Base-by-base conservation (phyloP, 2,113 vertebrate species). In the Cololabis saira region DNA sequence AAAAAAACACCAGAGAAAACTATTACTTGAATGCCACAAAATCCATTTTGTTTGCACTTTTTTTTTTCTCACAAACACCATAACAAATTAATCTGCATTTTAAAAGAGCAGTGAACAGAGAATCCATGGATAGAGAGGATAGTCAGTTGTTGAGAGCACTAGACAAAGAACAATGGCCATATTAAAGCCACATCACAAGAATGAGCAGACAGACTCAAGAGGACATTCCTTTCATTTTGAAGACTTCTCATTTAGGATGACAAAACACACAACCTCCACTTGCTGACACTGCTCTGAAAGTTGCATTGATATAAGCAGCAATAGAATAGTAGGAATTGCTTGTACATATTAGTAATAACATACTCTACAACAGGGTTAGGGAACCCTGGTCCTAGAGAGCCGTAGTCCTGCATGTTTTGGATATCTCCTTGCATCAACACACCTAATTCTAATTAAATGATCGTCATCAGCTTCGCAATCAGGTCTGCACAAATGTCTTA, bases 91-190 rank as follows among this genome's bases (percentile, higher is more conserved):
- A 48, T 54, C 24, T 37, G 11, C 59, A 59, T 49, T 71, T 44
- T 21, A 40, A 67, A n/a, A 56, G 50, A 45, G 21, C n/a, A 33
- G 51, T 14, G 30, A 21, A 70, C 27, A 22, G 40, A 43, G 21
- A 61, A 21, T 37, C 33, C 33, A 40, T 3, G 12, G 27, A 33
- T 41, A 19, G 18, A 62, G 48, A 40, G 43, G 12, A n/a, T 24
- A 72, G 74, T 72, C 53, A 64, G 73, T 72, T 77, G 70, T 74
- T 81, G 30, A 64, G 67, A 15, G 53, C 55, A 69, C 63, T 45
- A 49, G 49, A 82, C 76, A 87, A 72, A 73, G 60, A 61, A 87
- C 82, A 82, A 82, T 73, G 68, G 80, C 27, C 51, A 78, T 69
- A 82, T 82, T 76, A 78, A 75, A 80, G 67, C 24, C 13, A 49